Evolutionary conservation across 2,113 vertebrate genomes (phyloP), one percentile per base, ranked within the genome.

Genomic region (Cottus gobio): DNA sequence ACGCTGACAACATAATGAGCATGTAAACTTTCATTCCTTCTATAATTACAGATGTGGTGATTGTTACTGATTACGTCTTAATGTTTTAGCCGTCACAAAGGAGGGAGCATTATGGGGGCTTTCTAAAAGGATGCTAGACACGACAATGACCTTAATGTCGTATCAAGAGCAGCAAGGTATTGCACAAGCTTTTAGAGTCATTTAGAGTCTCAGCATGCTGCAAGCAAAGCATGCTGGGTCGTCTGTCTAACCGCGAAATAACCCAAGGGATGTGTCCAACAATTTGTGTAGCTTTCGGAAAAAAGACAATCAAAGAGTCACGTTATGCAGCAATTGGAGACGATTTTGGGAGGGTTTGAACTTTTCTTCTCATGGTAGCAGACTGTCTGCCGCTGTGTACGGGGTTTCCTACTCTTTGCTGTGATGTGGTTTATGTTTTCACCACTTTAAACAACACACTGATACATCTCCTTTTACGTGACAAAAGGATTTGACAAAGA

Each of bases 351-450:
- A 64, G 11, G 9, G 34, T 39, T 26, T 30, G 11, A n/a, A 15
- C 6, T 28, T 28, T 57, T 56, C 50, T 42, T 34, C 31, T 37
- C 31, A 5, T 12, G 5, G 56, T 24, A 12, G 1, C 64, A 46
- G 50, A 54, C 52, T 54, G 65, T 81, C 18, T 82, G 67, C 77
- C 87, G 78, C 82, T 87, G 85, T 80, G 70, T 83, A 76, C 77
- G 71, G 73, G 85, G 69, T 72, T 89, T 73, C 79, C 71, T 63
- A 37, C 72, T 62, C 70, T 34, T 64, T 84, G 82, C 84, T 79
- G 75, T 62, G 89, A 79, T 67, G 64, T 79, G 56, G 61, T 79
- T 83, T 87, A 89, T 91, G 88, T 90, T 90, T 91, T 88, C 76
- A 75, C 46, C 69, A 42, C 56, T 46, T 66, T 46, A n/a, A 84